Evolutionary conservation across 2,113 vertebrate species (phyloP), one percentile per base, ranked within the genome.

Genomic region (Eubucco bourcierii): DNA sequence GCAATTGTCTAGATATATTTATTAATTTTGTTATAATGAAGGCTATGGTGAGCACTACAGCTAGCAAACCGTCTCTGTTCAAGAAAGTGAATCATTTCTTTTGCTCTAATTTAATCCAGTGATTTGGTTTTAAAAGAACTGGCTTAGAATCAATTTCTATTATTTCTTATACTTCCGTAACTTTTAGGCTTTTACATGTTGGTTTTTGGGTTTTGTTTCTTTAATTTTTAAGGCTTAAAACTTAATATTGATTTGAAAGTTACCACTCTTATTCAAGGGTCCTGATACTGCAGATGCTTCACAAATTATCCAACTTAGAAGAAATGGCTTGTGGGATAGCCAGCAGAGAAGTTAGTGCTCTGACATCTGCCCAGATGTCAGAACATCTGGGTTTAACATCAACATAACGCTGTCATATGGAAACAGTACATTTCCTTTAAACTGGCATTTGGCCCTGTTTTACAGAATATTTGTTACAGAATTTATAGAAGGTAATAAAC

Each of bases 401-500:
- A 80, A 19, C 27, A 29, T 41, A 87, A 39, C 34, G 50, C 21
- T 52, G 60, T 74, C 37, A 74, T 44, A 73, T 77, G 67, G 68
- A 92, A 87, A 19, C 24, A 76, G n/a, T 61, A 70, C 15, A 19
- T 87, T 77, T 77, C 60, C 52, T 90, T 90, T 89, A 80, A 92
- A 78, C 3, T 28, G 63, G 19, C 18, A 82, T 85, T 87, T 91
- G 82, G 34, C 52, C 90, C 75, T 77, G 18, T 77, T 88, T 93
- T 88, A 63, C 1, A 1, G 58, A 92, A 71, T 71, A 29, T 31
- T 73, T 80, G 63, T 74, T 65, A 59, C 25, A 73, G 52, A 70
- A 66, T 82, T 82, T 85, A 60, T 74, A 65, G 41, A 75, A 67
- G 31, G 64, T 12, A 75, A 59, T 83, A 85, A 85, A 80, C 14